Evolutionary conservation across 2,113 vertebrate genomes (phyloP), one percentile per base, ranked within the genome.

Genomic region (Pseudois nayaur): DNA sequence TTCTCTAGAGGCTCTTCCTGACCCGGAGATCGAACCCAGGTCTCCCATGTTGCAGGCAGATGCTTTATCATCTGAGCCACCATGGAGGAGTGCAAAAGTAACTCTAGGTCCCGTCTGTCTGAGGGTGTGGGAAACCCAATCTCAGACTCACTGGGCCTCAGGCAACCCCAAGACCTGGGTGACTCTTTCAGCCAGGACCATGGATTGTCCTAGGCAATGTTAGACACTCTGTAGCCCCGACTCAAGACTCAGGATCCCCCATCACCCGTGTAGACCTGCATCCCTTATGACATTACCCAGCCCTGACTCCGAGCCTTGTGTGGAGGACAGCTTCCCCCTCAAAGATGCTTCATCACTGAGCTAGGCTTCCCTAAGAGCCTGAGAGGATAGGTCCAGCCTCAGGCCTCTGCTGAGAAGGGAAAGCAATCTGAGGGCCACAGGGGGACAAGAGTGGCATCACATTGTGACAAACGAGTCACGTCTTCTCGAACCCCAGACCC

Each of bases 381-480:
- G 8, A 52, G 25, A 36, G 15, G 17, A 2, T 31, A 19, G 17
- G 23, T 33, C 60, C 6, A 8, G 94, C 13, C 27, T 17, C 33
- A 29, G 36, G 21, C 11, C 48, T 40, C 45, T 59, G 27, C 62
- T 17, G 14, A 93, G 21, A 79, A 4, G n/a, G 45, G 11, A 36
- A 89, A 78, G 67, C 64, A 59, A 16, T 29, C 27, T 14, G 59
- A 3, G 43, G 52, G 6, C 16, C 31, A 5, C 54, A n/a, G 60
- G 3, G 29, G 9, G 8, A 40, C 43, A 74, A 60, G 11, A 31
- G 13, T 23, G 23, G 11, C 0, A 1, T 19, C 54, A 17, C 64
- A 3, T 0, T 14, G 23, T 48, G 33, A 92, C 27, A 13, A 27
- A 31, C 0, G 1, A 25, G 6, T 21, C 21, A 5, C 5, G 15